phyloP scores from a whole-genome alignment of 2,888 invertebrate genomes.

The Cephus nigrinus region DNA sequence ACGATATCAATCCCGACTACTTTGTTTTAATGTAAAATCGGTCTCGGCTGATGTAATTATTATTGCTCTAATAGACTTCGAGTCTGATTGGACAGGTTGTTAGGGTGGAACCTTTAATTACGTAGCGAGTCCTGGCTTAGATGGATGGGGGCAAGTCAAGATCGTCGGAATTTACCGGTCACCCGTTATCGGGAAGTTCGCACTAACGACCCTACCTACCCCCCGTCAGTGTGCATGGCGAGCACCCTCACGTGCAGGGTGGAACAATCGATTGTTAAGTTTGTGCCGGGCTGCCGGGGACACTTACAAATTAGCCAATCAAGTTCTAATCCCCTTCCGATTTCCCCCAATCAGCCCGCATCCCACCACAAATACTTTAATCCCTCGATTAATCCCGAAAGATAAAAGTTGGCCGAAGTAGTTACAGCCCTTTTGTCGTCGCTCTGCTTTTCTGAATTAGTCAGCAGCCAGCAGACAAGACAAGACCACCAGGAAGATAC shows the following conservation, averaged over 20 bases:
- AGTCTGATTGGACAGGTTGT: not conserved
- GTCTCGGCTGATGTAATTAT: not conserved
- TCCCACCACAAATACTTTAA: slow-evolving; percentile 64
- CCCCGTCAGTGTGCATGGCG: not conserved
- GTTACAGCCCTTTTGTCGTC: slow-evolving; percentile 64
- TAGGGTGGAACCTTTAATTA: not conserved
- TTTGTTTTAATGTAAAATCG: not conserved
- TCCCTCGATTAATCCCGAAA: slow-evolving; percentile 65
- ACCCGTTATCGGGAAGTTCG: not conserved
- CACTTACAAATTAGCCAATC: slow-evolving; percentile 67
- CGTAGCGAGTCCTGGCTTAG: not conserved
- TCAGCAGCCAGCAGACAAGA: not conserved
- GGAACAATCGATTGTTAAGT: slow-evolving; percentile 61
- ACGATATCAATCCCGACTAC: not conserved
- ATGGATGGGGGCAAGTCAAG: not conserved
- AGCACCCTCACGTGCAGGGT: slow-evolving; percentile 6
- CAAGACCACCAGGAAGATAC: not conserved
- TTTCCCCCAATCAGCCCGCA: slow-evolving; percentile 61
- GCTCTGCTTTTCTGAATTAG: slow-evolving; percentile 18
- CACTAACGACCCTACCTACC: slow-evolving; percentile 1
- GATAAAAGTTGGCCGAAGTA: slow-evolving; percentile 63
- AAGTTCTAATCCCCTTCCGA: slow-evolving; percentile 63
- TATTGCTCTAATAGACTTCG: not conserved
- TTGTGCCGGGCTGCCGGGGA: slow-evolving; percentile 54
- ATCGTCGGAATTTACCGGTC: not conserved